A percentile compares a stretch with the other conserved stretches of the same genome.
Evolutionary conservation across 2,113 vertebrate genomes (phyloP).

Genomic region (Cyprinodon brontotheroides): DNA sequence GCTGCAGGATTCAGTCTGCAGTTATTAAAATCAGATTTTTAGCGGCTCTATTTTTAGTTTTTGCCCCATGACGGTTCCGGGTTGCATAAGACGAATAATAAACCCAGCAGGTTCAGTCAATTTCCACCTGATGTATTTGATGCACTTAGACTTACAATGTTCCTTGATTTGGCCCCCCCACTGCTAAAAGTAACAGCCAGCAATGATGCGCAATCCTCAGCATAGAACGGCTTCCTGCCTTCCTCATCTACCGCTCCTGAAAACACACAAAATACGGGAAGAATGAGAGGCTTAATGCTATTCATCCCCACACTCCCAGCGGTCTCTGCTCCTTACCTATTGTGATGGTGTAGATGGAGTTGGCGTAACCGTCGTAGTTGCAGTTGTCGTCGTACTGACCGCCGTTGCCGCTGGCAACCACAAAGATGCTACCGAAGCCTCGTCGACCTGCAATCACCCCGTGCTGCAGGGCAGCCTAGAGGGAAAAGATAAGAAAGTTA

Average conservation of each 20-base stretch:
- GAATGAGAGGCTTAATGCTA: background rate
- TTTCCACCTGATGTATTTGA: background rate
- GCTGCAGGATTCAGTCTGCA: too few species aligned
- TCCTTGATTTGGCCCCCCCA: constrained; percentile 85
- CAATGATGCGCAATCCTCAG: constrained; percentile 96
- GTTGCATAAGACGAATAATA: background rate
- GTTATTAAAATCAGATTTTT: background rate
- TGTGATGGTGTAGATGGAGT: constrained; percentile 98
- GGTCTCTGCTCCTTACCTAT: constrained; percentile 81
- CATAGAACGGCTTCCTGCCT: constrained; percentile 93
- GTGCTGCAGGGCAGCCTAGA: constrained; percentile 92
- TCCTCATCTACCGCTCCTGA: constrained; percentile 93
- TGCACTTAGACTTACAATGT: constrained; percentile 84
- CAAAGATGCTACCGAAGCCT: constrained; percentile 96
- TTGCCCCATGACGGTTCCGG: background rate
- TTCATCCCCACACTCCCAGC: background rate
- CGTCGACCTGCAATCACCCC: constrained; percentile 92
- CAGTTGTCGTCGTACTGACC: constrained; percentile 94
- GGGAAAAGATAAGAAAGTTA: background rate
- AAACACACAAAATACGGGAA: constrained; percentile 10
- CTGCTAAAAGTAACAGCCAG: constrained; percentile 97
- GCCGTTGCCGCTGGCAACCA: constrained; percentile 97
- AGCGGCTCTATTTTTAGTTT: background rate
- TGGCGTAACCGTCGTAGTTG: constrained; percentile 97
- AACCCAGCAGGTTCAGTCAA: background rate